phyloP scores from a whole-genome alignment of 2,888 invertebrate species.

The Trisateles emortualis region DNA sequence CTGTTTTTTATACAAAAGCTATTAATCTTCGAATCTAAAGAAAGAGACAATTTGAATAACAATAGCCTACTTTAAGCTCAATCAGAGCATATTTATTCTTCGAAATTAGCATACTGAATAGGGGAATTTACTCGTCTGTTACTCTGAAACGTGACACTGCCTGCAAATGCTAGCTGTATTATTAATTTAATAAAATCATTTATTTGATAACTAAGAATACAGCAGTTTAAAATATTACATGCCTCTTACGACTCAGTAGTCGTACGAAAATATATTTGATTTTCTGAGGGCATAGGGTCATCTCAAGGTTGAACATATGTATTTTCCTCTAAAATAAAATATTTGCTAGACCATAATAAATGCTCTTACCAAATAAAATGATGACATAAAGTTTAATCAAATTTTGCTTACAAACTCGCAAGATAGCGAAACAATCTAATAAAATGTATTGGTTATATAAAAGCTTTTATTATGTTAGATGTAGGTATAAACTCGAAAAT shows the following conservation, averaged over 20 bases:
- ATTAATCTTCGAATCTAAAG: conserved; percentile 3
- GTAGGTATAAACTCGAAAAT: too few relatives aligned
- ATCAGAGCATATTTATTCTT: conserved; percentile 4
- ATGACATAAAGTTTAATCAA: too few relatives aligned
- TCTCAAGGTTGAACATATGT: background rate
- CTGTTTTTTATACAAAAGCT: background rate
- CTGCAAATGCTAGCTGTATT: background rate
- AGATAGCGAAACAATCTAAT: too few relatives aligned
- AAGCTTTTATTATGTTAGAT: too few relatives aligned
- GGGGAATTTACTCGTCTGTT: background rate
- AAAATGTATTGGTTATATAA: too few relatives aligned
- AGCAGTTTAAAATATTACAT: background rate
- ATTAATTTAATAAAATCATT: background rate
- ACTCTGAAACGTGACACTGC: background rate
- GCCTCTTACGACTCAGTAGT: background rate
- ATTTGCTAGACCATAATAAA: background rate
- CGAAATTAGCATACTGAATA: conserved; percentile 1
- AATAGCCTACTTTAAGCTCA: conserved; percentile 9
- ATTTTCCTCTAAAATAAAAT: background rate
- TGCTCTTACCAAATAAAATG: background rate
- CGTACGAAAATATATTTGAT: conserved; percentile 3
- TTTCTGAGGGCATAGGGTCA: background rate
- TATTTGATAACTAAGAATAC: background rate
- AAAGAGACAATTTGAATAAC: conserved; percentile 21
- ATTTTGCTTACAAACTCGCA: too few relatives aligned